Percentiles rank a stretch among this genome's conserved stretches.
phyloP scores from a whole-genome alignment of 2,797 vertebrate species.

The Cossypha dichroa region DNA sequence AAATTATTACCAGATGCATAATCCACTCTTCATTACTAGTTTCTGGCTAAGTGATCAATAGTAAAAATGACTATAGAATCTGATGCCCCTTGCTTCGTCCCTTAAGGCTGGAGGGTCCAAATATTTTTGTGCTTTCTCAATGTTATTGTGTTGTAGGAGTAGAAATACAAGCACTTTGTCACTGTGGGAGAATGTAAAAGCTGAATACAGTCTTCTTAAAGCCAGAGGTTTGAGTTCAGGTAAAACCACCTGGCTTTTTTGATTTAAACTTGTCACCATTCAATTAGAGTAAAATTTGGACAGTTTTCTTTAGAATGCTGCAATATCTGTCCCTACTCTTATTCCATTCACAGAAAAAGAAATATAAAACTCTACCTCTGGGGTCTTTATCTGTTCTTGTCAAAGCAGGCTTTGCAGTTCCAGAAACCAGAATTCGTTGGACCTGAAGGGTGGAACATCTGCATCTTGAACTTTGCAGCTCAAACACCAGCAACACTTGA shows the following conservation, averaged over 20 bases:
- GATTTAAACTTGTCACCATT: background rate
- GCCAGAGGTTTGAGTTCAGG: background rate
- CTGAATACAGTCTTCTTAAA: background rate
- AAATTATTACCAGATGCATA: background rate
- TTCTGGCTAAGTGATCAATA: background rate
- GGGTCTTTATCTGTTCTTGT: background rate
- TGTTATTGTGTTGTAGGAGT: background rate
- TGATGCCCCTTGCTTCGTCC: background rate
- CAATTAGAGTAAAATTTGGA: background rate
- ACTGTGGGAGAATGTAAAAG: background rate
- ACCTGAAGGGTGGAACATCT: background rate
- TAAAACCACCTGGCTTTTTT: background rate
- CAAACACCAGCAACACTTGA: background rate
- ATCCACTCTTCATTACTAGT: background rate
- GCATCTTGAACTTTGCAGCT: background rate
- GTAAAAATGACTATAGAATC: background rate
- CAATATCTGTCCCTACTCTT: background rate
- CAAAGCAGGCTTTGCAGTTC: background rate
- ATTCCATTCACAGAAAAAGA: background rate
- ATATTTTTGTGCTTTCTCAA: background rate
- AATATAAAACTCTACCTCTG: background rate
- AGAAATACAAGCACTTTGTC: background rate
- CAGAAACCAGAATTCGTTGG: background rate
- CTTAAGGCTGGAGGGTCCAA: background rate
- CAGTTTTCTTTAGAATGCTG: background rate